Percentiles rank a stretch among this genome's conserved stretches.
Evolutionary conservation across 2,888 invertebrate genomes (phyloP).

Genomic region (Timema cristinae): DNA sequence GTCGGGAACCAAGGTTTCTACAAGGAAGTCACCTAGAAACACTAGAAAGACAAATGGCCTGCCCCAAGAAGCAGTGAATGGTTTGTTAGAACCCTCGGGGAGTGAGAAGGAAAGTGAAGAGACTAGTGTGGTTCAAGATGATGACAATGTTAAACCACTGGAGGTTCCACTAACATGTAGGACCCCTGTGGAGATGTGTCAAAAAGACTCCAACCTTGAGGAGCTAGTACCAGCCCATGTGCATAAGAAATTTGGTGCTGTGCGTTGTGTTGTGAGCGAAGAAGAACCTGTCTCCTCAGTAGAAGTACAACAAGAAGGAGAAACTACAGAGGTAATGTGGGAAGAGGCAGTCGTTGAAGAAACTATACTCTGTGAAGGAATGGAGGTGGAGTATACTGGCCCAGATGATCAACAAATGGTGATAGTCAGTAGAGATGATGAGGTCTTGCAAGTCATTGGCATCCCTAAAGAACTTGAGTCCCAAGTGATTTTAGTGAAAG

Average conservation of each 20-base stretch:
- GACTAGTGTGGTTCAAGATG: constrained; percentile 22
- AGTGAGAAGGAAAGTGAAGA: constrained; percentile 23
- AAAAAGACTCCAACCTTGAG: constrained; percentile 19
- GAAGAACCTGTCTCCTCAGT: constrained; percentile 38
- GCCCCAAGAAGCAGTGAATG: constrained; percentile 21
- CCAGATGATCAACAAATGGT: constrained; percentile 25
- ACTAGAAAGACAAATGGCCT: constrained; percentile 20
- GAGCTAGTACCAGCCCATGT: constrained; percentile 21
- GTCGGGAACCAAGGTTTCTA: constrained; percentile 25
- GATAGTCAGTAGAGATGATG: constrained; percentile 33
- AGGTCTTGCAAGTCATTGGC: constrained; percentile 26
- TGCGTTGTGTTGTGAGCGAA: constrained; percentile 44
- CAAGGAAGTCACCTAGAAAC: constrained; percentile 21
- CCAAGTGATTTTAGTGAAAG: constrained; percentile 22
- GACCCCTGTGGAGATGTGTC: constrained; percentile 21
- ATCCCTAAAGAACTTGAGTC: constrained; percentile 18
- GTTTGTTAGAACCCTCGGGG: constrained; percentile 14
- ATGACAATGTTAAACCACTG: constrained; percentile 17
- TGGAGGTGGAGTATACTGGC: constrained; percentile 38
- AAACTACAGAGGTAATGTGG: constrained; percentile 35
- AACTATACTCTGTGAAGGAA: constrained; percentile 43
- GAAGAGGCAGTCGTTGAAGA: constrained; percentile 44
- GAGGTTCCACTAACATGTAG: constrained; percentile 5
- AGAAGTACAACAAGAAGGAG: constrained; percentile 26
- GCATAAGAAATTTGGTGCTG: constrained; percentile 57